A percentile compares a stretch with the other conserved stretches of the same genome.
Evolutionary conservation across 2,888 invertebrate genomes (phyloP).

Genomic region (Barypeithes pellucidus): DNA sequence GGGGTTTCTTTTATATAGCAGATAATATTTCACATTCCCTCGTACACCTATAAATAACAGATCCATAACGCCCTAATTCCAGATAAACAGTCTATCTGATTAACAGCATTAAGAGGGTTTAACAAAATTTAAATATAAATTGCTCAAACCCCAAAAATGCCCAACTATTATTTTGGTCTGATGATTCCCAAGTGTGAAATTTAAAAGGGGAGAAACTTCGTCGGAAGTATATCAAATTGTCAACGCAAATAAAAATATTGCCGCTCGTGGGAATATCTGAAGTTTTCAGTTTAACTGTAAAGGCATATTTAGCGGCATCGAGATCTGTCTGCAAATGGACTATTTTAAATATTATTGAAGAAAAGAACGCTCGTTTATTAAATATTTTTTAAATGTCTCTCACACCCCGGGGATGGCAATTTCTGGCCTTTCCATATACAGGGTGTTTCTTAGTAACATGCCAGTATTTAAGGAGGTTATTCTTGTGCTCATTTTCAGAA

Average conservation of each 20-base stretch:
- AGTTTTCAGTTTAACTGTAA: conserved; percentile 26
- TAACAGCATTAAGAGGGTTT: conserved; percentile 25
- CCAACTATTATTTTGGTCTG: conserved; percentile 38
- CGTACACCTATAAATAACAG: background rate
- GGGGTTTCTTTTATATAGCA: too few relatives aligned
- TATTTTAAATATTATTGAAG: too few relatives aligned
- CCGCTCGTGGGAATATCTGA: conserved; percentile 19
- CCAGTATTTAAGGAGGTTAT: too few relatives aligned
- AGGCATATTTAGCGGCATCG: background rate
- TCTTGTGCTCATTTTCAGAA: too few relatives aligned
- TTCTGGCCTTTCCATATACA: too few relatives aligned
- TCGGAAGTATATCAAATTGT: conserved; percentile 35
- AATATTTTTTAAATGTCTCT: too few relatives aligned
- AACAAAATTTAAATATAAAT: conserved; percentile 41
- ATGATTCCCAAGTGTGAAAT: conserved; percentile 40
- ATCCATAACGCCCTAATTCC: conserved; percentile 7
- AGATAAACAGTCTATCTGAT: conserved; percentile 26
- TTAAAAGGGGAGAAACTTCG: conserved; percentile 41
- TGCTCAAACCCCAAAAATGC: conserved; percentile 33
- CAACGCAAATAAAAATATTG: conserved; percentile 43
- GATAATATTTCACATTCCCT: too few relatives aligned
- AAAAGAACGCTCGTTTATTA: too few relatives aligned
- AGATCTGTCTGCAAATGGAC: background rate
- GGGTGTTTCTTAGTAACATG: too few relatives aligned
- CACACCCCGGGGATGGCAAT: too few relatives aligned